A percentile compares a stretch with the other conserved stretches of the same genome.
phyloP scores from a whole-genome alignment of 2,797 vertebrate genomes.

The Gallirallus australis region DNA sequence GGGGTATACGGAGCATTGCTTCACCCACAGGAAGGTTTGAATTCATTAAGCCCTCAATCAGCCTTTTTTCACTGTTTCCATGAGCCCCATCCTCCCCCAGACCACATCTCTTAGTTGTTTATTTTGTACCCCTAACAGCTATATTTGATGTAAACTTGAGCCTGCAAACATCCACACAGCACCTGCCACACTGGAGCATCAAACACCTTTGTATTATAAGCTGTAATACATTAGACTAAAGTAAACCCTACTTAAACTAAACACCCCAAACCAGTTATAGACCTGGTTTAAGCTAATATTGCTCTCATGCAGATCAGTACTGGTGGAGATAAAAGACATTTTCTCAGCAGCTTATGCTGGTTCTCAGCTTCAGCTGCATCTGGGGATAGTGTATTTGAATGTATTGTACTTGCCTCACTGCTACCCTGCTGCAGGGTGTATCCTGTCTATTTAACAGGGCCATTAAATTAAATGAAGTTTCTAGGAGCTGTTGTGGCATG shows the following conservation, averaged over 20 bases:
- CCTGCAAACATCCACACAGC: neutral
- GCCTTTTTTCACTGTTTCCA: neutral
- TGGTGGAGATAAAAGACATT: neutral
- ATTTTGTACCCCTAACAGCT: neutral
- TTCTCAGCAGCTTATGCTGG: neutral
- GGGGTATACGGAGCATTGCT: neutral
- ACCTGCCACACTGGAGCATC: neutral
- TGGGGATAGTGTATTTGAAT: neutral
- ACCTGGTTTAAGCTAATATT: neutral
- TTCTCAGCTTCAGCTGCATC: neutral
- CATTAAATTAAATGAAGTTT: neutral
- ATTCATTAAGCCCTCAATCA: neutral
- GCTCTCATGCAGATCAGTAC: neutral
- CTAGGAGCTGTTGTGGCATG: neutral
- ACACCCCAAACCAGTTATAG: neutral
- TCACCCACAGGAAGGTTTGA: neutral
- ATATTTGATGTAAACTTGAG: neutral
- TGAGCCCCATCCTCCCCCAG: neutral
- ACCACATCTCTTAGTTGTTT: neutral
- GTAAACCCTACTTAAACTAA: neutral
- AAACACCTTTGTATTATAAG: neutral
- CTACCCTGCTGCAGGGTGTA: neutral
- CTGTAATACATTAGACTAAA: neutral
- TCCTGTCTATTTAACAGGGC: neutral
- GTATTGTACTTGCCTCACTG: neutral